Base-by-base conservation (phyloP, 2,797 vertebrate genomes). In the Gastrophryne carolinensis region DNA sequence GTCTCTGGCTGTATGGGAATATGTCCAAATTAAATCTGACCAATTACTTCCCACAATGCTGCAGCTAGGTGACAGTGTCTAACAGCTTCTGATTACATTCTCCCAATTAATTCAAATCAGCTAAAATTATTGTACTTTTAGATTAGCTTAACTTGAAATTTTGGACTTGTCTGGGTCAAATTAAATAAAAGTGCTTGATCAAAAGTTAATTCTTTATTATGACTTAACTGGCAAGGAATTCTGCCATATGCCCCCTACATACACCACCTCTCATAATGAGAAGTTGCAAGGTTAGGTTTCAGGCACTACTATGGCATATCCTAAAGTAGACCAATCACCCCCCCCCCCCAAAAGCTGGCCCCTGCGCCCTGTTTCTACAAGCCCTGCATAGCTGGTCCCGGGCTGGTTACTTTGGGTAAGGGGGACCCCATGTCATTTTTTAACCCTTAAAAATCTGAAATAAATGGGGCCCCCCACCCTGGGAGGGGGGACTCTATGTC, bases 51-150 rank as follows among this genome's bases (percentile, higher is more conserved):
- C 49, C 27, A 69, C 35, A 70, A 64, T 70, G 56, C 66, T 61
- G 57, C 49, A 70, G 17, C 65, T 76, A 70, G 65, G 56, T 75
- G 64, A 62, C 44, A 24, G 56, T 62, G 73, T 62, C 73, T 60
- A 49, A 47, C 56, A 61, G 47, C 26, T 44, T 39, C 21, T 67
- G 39, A 39, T 50, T 52, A 39, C 23, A 29, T 24, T 21, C 41
- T 44, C 35, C 29, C 15, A 21, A 23, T 30, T 61, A n/a, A 50
- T 68, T 75, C 8, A 52, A 52, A 50, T 75, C 12, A 23, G 39
- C 17, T 39, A 12, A 30, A 49, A 58, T 75, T 50, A 60, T 37
- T 75, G 32, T 50, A 68, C 23, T 60, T 68, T 57, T 52, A 50
- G 60, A 60, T 75, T 10, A 23, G 17, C 2, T 52, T 52, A 32